Conservation (phyloP, 2,797 vertebrate species). For the Brotula barbata region DNA sequence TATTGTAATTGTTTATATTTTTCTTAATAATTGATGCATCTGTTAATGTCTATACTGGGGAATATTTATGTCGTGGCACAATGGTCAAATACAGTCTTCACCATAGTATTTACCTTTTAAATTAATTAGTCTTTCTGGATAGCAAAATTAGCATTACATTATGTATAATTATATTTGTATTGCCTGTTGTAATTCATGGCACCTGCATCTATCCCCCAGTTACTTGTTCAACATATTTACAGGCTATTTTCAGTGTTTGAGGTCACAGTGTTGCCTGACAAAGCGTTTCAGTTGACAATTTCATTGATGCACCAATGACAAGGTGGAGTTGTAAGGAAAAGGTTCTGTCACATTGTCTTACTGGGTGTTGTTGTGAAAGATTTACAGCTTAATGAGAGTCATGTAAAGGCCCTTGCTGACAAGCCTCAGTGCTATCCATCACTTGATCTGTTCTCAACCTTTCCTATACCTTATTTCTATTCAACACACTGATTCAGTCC, state of each 20-base stretch:
- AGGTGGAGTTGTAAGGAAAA: slow-evolving; percentile 69
- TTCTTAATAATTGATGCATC: too few species aligned
- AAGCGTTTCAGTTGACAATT: slow-evolving; percentile 58
- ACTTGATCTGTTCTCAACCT: slow-evolving; percentile 59
- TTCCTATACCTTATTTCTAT: slow-evolving; percentile 46
- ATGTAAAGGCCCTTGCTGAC: slow-evolving; percentile 54
- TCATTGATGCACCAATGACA: slow-evolving; percentile 69
- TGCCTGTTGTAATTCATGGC: slow-evolving; percentile 1
- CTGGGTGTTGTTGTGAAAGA: slow-evolving; percentile 71
- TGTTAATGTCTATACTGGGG: neutral
- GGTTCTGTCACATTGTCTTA: slow-evolving; percentile 75
- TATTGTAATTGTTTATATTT: too few species aligned
- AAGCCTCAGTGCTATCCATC: slow-evolving; percentile 76
- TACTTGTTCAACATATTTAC: slow-evolving; percentile 73
- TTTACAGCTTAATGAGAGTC: slow-evolving; percentile 83
- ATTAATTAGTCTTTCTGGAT: neutral
- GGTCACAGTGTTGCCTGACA: slow-evolving; percentile 64
- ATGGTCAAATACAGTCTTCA: neutral
- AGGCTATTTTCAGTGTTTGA: slow-evolving; percentile 52
- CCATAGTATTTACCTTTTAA: neutral
- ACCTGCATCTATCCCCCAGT: slow-evolving; percentile 40
- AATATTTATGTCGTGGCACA: neutral
- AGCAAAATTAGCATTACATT: slow-evolving; percentile 3
- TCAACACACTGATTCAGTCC: slow-evolving; percentile 54
- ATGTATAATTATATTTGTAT: slow-evolving; percentile 9